Evolutionary conservation across 2,797 vertebrate genomes (phyloP).

Genomic region (Aythya fuligula): DNA sequence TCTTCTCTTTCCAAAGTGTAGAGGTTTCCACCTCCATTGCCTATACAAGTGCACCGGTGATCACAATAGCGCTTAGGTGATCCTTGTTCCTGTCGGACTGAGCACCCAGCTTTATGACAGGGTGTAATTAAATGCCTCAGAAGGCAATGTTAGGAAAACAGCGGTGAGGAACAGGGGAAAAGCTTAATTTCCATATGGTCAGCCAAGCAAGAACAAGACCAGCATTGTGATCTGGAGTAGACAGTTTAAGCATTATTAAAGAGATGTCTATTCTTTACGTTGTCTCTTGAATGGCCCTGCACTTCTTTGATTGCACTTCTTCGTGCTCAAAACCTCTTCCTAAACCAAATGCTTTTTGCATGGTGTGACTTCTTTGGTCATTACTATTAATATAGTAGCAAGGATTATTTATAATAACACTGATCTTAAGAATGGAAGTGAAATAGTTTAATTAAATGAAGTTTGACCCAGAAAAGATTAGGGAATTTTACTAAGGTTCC

Average conservation of each 20-base stretch:
- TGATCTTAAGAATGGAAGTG: background rate
- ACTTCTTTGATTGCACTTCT: conserved; percentile 45
- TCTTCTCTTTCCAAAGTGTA: conserved; percentile 40
- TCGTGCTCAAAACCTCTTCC: conserved; percentile 27
- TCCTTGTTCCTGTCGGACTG: conserved; percentile 59
- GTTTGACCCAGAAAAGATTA: background rate
- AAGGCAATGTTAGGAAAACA: conserved; percentile 53
- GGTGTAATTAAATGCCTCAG: conserved; percentile 75
- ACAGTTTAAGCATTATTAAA: conserved; percentile 47
- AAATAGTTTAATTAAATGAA: conserved; percentile 30
- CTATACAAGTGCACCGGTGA: conserved; percentile 6
- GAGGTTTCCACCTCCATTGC: conserved; percentile 50
- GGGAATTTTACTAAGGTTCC: background rate
- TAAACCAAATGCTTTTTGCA: conserved; percentile 1
- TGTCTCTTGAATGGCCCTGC: background rate
- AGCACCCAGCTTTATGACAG: conserved; percentile 51
- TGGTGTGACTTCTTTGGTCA: background rate
- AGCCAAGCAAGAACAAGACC: conserved; percentile 70
- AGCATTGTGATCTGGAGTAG: conserved; percentile 53
- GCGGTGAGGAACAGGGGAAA: conserved; percentile 29
- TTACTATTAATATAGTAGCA: conserved; percentile 22
- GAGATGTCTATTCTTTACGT: background rate
- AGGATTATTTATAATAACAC: conserved; percentile 10
- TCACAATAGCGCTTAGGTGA: conserved; percentile 68
- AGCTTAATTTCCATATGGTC: conserved; percentile 73